Evolutionary conservation across 2,113 vertebrate genomes (phyloP).

Genomic region (Marcusenius ussheri): DNA sequence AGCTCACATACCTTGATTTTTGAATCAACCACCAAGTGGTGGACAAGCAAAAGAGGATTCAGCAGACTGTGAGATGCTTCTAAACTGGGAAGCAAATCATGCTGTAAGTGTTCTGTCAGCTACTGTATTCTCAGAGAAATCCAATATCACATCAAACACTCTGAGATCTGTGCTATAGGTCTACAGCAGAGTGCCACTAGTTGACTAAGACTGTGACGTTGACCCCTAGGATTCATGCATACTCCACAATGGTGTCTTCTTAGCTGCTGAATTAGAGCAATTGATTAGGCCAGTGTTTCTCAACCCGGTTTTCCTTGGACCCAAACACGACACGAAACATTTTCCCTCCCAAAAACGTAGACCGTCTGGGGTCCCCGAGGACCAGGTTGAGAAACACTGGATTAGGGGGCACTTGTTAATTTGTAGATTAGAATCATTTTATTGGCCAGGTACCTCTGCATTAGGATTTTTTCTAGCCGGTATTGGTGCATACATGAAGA

Average conservation of each 20-base stretch:
- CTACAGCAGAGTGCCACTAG: neutral
- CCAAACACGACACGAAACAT: neutral
- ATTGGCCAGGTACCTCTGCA: neutral
- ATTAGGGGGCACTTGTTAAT: neutral
- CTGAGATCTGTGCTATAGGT: neutral
- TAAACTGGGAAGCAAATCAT: neutral
- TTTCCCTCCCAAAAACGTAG: neutral
- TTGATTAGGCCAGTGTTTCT: neutral
- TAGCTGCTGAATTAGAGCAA: neutral
- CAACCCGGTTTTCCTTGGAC: neutral
- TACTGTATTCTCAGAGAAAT: neutral
- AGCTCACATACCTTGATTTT: neutral
- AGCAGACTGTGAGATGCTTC: neutral
- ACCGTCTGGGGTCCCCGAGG: neutral
- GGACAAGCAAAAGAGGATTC: neutral
- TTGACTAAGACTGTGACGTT: neutral
- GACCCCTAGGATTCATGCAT: neutral
- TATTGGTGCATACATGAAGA: neutral
- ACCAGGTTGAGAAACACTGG: neutral
- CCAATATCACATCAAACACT: neutral
- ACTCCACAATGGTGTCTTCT: neutral
- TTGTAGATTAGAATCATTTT: neutral
- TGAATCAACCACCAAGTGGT: neutral
- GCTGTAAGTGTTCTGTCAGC: neutral
- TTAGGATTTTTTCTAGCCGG: neutral